A percentile compares a stretch with the other conserved stretches of the same genome.
Conservation (phyloP, 2,888 invertebrate genomes). For the Pachliopta kotzebuea region DNA sequence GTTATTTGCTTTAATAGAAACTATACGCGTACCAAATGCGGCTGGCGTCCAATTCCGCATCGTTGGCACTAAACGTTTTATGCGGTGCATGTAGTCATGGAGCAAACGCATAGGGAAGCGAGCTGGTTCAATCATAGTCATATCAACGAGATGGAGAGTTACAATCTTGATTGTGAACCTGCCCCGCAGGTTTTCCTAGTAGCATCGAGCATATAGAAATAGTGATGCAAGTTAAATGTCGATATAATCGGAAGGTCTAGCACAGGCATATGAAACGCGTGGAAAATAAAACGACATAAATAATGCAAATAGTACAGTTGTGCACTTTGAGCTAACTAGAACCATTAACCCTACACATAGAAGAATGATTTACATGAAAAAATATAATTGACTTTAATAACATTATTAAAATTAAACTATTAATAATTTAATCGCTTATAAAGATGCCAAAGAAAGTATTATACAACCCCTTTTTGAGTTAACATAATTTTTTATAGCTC, state of each 20-base stretch:
- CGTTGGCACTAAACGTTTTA: slow-evolving; percentile 41
- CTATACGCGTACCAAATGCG: slow-evolving; percentile 43
- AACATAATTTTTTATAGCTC: too few relatives aligned
- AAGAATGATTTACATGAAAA: too few relatives aligned
- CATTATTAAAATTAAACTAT: too few relatives aligned
- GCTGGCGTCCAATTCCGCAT: slow-evolving; percentile 52
- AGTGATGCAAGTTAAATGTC: slow-evolving; percentile 30
- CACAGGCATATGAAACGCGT: slow-evolving; percentile 5
- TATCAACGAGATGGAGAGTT: slow-evolving; percentile 41
- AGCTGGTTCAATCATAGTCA: slow-evolving; percentile 38
- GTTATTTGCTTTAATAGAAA: slow-evolving; percentile 40
- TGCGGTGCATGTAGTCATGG: slow-evolving; percentile 31
- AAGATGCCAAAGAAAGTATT: too few relatives aligned
- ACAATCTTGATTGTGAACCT: slow-evolving; percentile 41
- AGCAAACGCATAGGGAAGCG: slow-evolving; percentile 30
- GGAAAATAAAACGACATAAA: slow-evolving; percentile 12
- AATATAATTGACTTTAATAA: too few relatives aligned
- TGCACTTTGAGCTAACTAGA: neutral
- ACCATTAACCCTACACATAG: too few relatives aligned
- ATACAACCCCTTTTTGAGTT: too few relatives aligned
- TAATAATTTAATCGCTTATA: too few relatives aligned
- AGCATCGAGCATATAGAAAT: slow-evolving; percentile 32
- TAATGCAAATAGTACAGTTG: slow-evolving; percentile 11
- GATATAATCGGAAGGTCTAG: slow-evolving; percentile 8
- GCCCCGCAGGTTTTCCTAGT: slow-evolving; percentile 46